Percentiles rank a stretch among this genome's conserved stretches.
phyloP scores from a whole-genome alignment of 2,113 vertebrate genomes.

The Gracilinanus agilis region DNA sequence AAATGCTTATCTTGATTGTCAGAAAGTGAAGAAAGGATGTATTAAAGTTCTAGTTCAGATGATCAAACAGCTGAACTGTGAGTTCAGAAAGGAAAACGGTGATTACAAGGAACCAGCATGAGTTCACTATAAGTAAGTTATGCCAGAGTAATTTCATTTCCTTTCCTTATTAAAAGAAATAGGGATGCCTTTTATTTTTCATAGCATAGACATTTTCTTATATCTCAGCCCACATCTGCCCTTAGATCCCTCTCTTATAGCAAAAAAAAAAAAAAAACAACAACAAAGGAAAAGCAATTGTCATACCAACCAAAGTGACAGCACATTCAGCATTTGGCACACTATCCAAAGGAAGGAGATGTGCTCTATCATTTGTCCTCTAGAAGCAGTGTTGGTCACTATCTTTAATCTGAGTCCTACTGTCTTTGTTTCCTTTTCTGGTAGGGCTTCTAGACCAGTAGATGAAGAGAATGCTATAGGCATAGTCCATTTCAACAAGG shows the following conservation, averaged over 20 bases:
- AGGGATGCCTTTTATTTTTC: not conserved
- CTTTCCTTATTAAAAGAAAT: not conserved
- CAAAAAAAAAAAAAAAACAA: not conserved
- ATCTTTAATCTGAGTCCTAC: not conserved
- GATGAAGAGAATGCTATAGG: not conserved
- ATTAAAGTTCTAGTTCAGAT: not conserved
- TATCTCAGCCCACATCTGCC: not conserved
- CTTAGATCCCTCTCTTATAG: not conserved
- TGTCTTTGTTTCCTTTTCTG: not conserved
- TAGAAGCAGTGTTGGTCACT: not conserved
- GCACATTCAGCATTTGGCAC: not conserved
- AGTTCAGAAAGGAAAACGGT: constrained; percentile 1
- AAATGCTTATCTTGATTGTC: not conserved
- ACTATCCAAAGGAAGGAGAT: not conserved
- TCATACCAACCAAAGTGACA: not conserved
- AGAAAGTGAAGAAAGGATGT: no score
- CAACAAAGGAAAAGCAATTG: not conserved
- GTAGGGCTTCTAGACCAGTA: not conserved
- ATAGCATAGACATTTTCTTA: not conserved
- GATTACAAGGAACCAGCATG: not conserved
- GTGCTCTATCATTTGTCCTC: not conserved
- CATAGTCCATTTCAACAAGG: not conserved
- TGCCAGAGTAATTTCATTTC: not conserved
- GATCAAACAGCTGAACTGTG: not conserved
- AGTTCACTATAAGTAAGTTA: not conserved